phyloP scores from a whole-genome alignment of 2,797 vertebrate species.

The Rhynchonycteris naso region DNA sequence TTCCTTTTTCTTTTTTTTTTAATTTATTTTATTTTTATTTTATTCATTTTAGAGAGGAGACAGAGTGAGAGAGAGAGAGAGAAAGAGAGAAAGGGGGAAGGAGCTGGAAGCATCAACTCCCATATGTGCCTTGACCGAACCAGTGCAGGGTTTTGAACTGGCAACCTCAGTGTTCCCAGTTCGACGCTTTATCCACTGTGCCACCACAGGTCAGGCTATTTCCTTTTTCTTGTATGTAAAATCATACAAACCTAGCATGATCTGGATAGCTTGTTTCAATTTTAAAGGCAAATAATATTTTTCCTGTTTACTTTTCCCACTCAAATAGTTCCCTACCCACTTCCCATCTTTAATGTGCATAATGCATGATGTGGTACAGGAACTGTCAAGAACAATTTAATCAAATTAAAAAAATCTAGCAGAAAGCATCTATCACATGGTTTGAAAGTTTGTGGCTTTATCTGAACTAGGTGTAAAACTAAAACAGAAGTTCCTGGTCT shows the following conservation, averaged over 20 bases:
- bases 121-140: too few relatives aligned
- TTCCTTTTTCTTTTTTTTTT: too few relatives aligned
- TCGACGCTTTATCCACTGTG: too few relatives aligned
- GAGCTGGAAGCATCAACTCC: too few relatives aligned
- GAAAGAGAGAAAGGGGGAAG: too few relatives aligned
- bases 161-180: too few relatives aligned
- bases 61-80: too few relatives aligned
- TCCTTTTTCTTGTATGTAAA: conserved; percentile 63
- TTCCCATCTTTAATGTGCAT: conserved; percentile 62
- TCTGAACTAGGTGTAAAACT: conserved; percentile 82
- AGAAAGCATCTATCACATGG: conserved; percentile 73
- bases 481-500: conserved; percentile 83
- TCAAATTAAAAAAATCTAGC: conserved; percentile 73
- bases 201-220: too few relatives aligned
- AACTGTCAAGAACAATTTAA: conserved; percentile 70
- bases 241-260: conserved; percentile 58
- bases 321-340: conserved; percentile 45
- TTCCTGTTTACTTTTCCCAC: conserved; percentile 65
- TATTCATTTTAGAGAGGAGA: too few relatives aligned
- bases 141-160: too few relatives aligned
- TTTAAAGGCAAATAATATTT: conserved; percentile 69
- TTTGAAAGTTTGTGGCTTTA: conserved; percentile 79
- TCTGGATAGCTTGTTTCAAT: conserved; percentile 73
- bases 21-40: too few relatives aligned
- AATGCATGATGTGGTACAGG: conserved; percentile 72